Percentiles rank a stretch among this genome's conserved stretches.
These are phyloP conservation scores for Colletes latitarsis DNA, from an alignment of 1,140 invertebrate genomes.

Conservation along the genomic window DNA sequence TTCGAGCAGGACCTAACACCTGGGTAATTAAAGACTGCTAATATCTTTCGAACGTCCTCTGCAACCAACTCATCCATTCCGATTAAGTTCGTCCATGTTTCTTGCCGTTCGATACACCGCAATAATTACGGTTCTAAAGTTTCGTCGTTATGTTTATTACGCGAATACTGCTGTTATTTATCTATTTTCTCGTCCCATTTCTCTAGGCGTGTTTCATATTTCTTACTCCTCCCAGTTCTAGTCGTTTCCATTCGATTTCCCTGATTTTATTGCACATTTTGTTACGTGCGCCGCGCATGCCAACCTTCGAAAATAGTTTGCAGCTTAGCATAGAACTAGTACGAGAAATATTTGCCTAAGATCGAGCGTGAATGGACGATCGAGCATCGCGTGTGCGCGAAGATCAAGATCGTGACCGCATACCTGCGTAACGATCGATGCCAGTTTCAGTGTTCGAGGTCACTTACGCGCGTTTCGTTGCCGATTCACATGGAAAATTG, in stretches of 20 bases:
- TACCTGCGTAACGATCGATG: conserved; percentile 39
- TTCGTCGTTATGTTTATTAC: too few species aligned
- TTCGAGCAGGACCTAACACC: background rate
- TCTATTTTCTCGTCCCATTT: too few species aligned
- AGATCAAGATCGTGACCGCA: conserved; percentile 45
- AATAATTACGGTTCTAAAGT: too few species aligned
- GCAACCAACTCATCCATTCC: background rate
- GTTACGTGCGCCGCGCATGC: background rate
- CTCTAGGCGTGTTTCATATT: too few species aligned
- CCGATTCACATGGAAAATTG: conserved; percentile 15
- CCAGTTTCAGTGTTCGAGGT: conserved; percentile 30
- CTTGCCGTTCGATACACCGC: too few species aligned
- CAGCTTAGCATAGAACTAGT: background rate
- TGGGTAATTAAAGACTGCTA: background rate
- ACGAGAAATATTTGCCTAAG: background rate
- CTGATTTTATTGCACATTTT: background rate
- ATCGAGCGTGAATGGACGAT: conserved; percentile 28
- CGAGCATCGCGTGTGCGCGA: conserved; percentile 24
- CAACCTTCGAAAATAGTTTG: background rate
- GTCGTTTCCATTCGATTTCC: background rate
- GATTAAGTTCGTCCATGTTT: too few species aligned
- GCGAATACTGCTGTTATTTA: too few species aligned
- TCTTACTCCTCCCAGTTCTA: too few species aligned
- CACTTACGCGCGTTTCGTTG: background rate
- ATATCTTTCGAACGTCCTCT: background rate